phyloP scores from a whole-genome alignment of 2,797 vertebrate genomes.

The Triplophysa bombifrons region DNA sequence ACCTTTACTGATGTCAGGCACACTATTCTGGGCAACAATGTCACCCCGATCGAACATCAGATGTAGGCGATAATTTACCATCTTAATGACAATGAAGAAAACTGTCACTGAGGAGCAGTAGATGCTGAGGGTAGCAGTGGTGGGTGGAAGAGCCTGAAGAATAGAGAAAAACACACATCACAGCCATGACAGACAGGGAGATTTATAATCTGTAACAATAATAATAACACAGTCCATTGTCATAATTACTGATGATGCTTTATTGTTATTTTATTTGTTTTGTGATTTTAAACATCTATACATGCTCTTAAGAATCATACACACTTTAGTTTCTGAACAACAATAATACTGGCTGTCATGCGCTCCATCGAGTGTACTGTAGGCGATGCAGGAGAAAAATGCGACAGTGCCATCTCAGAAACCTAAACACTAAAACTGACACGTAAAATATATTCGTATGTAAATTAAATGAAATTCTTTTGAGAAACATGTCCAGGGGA shows the following conservation, averaged over 20 bases:
- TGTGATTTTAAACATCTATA: neutral
- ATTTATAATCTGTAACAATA: neutral
- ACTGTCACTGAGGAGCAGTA: slow-evolving; percentile 90
- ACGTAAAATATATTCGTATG: neutral
- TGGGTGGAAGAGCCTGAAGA: slow-evolving; percentile 89
- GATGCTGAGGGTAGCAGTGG: slow-evolving; percentile 84
- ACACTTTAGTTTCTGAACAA: neutral
- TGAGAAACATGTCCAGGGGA: neutral
- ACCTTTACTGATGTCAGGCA: slow-evolving; percentile 78
- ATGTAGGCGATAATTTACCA: slow-evolving; percentile 92
- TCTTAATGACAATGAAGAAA: slow-evolving; percentile 91
- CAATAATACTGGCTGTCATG: slow-evolving; percentile 54
- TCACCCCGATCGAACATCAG: slow-evolving; percentile 94
- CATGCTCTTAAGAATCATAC: neutral
- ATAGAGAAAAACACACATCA: slow-evolving; percentile 25
- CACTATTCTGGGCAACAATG: slow-evolving; percentile 79
- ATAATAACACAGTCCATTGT: neutral
- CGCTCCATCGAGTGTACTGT: slow-evolving; percentile 58
- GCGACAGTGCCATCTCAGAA: slow-evolving; percentile 67
- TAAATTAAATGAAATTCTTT: neutral
- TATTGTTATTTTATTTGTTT: no score
- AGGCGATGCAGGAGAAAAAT: slow-evolving; percentile 69
- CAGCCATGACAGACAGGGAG: slow-evolving; percentile 1
- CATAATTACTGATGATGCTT: neutral
- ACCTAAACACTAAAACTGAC: neutral